phyloP scores from a whole-genome alignment of 2,888 invertebrate species.

The Cynaeus angustus region DNA sequence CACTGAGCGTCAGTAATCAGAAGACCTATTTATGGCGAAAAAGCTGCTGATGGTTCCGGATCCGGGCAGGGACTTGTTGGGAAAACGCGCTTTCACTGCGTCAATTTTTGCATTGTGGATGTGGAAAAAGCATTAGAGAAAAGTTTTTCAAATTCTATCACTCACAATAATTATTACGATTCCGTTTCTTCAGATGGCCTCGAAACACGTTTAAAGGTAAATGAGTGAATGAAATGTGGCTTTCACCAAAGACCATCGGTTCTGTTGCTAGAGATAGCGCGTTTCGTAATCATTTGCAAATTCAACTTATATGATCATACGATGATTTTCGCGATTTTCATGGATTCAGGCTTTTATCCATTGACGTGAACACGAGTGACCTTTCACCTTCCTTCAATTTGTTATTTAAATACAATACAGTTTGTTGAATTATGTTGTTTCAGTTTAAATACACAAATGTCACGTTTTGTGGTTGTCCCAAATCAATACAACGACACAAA shows the following conservation, averaged over 20 bases:
- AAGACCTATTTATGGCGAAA: constrained; percentile 1
- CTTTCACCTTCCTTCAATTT: constrained; percentile 22
- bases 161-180: background rate
- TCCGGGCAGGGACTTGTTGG: constrained; percentile 4
- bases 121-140: constrained; percentile 1
- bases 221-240: constrained; percentile 28
- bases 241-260: constrained; percentile 20
- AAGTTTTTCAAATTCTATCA: background rate
- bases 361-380: constrained; percentile 4
- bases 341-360: background rate
- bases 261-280: background rate
- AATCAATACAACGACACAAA: constrained; percentile 31
- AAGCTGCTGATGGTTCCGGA: constrained; percentile 4
- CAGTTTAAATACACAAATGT: constrained; percentile 27
- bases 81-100: constrained; percentile 11
- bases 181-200: constrained; percentile 16
- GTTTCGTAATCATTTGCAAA: constrained; percentile 4
- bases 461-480: constrained; percentile 26
- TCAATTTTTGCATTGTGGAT: background rate
- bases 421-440: constrained; percentile 17
- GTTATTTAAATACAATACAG: constrained; percentile 40
- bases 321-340: background rate
- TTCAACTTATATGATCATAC: background rate
- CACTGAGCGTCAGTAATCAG: constrained; percentile 9
- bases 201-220: constrained; percentile 25